Evolutionary conservation across 2,113 vertebrate species (phyloP).

Genomic region (Odobenus rosmarus): DNA sequence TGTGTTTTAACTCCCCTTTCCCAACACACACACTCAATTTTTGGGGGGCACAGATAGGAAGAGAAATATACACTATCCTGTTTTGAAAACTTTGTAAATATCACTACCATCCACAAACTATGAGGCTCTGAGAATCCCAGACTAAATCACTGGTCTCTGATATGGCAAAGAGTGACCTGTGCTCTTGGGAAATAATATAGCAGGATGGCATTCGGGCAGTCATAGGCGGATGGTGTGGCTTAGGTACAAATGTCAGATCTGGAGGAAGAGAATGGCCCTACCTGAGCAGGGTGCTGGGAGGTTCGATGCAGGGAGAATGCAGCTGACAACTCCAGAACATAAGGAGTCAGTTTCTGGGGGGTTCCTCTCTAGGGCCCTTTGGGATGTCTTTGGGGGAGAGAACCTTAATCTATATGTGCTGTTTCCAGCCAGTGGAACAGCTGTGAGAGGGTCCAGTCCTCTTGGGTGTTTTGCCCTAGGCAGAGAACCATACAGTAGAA

Average conservation of each 20-base stretch:
- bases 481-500: neutral
- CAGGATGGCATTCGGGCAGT: neutral
- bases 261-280: neutral
- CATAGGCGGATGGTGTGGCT: fast-evolving
- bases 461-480: neutral
- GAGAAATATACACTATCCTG: neutral
- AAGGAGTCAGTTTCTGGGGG: neutral
- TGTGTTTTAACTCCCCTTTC: neutral
- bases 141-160: neutral
- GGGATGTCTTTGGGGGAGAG: neutral
- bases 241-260: neutral
- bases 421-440: neutral
- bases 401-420: neutral
- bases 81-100: neutral
- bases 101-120: neutral
- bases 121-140: neutral
- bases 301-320: neutral
- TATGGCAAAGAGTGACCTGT: neutral
- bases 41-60: neutral
- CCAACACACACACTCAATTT: neutral
- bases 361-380: neutral
- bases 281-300: neutral
- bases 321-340: neutral
- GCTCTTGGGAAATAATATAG: neutral
- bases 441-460: neutral